Evolutionary conservation across 2,888 invertebrate species (phyloP), one percentile per base, ranked within the genome.

Genomic region (Leptinotarsa peninsularis): DNA sequence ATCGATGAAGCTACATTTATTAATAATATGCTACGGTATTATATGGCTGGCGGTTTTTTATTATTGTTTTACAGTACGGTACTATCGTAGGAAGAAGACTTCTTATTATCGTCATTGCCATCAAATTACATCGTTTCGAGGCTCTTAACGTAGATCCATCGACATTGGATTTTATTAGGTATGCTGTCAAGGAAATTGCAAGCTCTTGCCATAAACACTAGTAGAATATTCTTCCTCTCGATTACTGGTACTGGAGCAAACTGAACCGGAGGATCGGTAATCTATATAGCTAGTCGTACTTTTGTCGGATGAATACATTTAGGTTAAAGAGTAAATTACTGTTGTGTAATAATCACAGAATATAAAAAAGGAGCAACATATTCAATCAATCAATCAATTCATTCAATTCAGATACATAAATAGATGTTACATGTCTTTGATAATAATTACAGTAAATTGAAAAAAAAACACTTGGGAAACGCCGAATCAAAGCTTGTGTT

Each of bases 1-100:
- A 76, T 71, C 71, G 71, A 58, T 70, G 58, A 50, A 56, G 74
- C 66, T 71, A 74, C 74, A 70, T 74, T 74, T 74, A 74, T 74
- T 74, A 74, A 71, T 74, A 74, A 74, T 74, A 74, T 67, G 71
- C 81, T 84, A 82, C 79, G 82, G 81, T 81, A 82, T 84, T 84
- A 83, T 84, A 83, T 76, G 79, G 81, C 79, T 76, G 79, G 77
- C 56, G 77, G 73, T 72, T 76, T 76, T 76, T 76, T 76, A 76
- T 73, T 67, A 60, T 33, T n/a, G 50, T 68, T 73, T 68, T 63
- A 71, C 77, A 74, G 81, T 79, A 80, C 78, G 74, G 79, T 79
- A 81, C 80, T 78, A 76, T 79, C 74, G 77, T 73, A 77, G 76
- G 76, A 75, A 70, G 75, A 74, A 56, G 67, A 72, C 71, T 60